Percentiles rank a stretch among this genome's conserved stretches.
Evolutionary conservation across 2,888 invertebrate species (phyloP).

Genomic region (Meganola albula): DNA sequence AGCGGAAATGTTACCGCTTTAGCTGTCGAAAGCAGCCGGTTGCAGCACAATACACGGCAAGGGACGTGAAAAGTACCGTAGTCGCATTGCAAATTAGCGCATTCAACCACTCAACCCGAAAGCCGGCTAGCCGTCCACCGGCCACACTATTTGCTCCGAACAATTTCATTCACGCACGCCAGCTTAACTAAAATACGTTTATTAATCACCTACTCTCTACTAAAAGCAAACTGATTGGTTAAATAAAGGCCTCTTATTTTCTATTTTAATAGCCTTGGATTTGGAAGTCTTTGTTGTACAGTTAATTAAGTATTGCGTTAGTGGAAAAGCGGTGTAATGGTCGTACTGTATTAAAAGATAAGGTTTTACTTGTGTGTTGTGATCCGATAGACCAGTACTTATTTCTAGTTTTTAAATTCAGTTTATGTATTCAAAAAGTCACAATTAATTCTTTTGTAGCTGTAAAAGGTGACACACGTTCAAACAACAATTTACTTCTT

Average conservation of each 20-base stretch:
- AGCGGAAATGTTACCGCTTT: constrained; percentile 37
- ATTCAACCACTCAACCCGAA: constrained; percentile 49
- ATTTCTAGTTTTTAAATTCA: too few relatives aligned
- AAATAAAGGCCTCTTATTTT: constrained; percentile 14
- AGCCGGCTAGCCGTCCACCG: constrained; percentile 43
- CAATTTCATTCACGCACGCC: constrained; percentile 26
- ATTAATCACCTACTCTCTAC: constrained; percentile 27
- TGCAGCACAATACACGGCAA: constrained; percentile 37
- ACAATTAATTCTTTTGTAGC: too few relatives aligned
- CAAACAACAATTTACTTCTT: too few relatives aligned
- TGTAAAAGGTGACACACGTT: too few relatives aligned
- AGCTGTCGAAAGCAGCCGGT: constrained; percentile 43
- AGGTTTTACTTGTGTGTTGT: too few relatives aligned
- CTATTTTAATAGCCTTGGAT: constrained; percentile 12
- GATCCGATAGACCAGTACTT: too few relatives aligned
- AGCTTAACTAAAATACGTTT: constrained; percentile 27
- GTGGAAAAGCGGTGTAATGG: too few relatives aligned
- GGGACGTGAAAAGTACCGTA: constrained; percentile 48
- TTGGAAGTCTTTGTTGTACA: constrained; percentile 4
- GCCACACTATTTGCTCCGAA: constrained; percentile 53
- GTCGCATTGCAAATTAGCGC: constrained; percentile 59
- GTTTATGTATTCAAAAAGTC: too few relatives aligned
- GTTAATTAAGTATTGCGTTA: too few relatives aligned
- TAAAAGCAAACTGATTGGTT: constrained; percentile 23
- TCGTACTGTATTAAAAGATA: too few relatives aligned